These are phyloP conservation scores for Yponomeuta cagnagella DNA, from an alignment of 2,888 invertebrate species.

Conservation along the genomic window DNA sequence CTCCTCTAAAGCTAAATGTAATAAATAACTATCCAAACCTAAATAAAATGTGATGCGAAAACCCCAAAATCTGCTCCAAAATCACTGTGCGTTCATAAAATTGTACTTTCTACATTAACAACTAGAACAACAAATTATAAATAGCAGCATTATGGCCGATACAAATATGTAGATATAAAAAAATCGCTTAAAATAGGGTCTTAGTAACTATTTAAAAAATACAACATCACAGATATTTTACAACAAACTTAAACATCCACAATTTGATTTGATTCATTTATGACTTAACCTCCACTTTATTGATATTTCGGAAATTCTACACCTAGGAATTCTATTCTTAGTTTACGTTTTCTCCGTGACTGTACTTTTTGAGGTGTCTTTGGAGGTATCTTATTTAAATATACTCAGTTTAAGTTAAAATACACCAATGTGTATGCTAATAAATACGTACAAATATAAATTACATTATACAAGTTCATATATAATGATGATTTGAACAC, in stretches of 20 bases:
- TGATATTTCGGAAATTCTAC: neutral
- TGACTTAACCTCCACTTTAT: neutral
- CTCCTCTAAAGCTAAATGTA: neutral
- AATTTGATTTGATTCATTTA: neutral
- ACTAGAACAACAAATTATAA: conserved; percentile 13
- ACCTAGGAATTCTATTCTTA: neutral
- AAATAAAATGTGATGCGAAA: conserved; percentile 25
- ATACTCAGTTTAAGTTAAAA: neutral
- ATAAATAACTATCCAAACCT: neutral
- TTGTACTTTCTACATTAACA: conserved; percentile 34
- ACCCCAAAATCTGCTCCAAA: conserved; percentile 17
- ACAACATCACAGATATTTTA: conserved; percentile 58
- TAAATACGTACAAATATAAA: neutral
- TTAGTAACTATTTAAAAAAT: conserved; percentile 23
- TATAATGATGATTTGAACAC: neutral
- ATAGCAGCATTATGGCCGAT: conserved; percentile 10
- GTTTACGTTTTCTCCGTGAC: neutral
- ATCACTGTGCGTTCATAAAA: conserved; percentile 19
- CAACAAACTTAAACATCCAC: conserved; percentile 26
- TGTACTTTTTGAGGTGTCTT: neutral
- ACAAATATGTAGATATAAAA: neutral
- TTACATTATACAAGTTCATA: neutral
- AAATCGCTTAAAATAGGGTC: neutral
- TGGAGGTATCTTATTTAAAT: no score
- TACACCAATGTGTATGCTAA: neutral